A percentile compares a stretch with the other conserved stretches of the same genome.
Conservation (phyloP, 1,140 invertebrate species). For the Meloidogyne floridensis region DNA sequence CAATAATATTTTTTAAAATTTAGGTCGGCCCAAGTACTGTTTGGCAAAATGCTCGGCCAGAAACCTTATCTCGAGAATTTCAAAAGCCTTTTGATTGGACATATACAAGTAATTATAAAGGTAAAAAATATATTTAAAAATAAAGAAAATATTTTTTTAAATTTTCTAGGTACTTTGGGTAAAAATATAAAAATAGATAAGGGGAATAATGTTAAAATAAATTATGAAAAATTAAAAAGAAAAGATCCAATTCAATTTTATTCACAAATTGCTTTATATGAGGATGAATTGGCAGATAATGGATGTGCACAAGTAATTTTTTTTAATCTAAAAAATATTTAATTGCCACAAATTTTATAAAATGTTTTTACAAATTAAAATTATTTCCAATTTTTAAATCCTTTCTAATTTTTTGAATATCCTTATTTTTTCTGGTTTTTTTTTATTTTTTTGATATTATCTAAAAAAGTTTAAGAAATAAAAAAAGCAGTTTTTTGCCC, state of each 20-base stretch:
- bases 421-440: too few relatives aligned
- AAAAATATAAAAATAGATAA: conserved; percentile 58
- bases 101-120: conserved; percentile 72
- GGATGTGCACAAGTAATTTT: conserved; percentile 71
- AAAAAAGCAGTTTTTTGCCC: too few relatives aligned
- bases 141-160: conserved; percentile 73
- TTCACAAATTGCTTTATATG: conserved; percentile 87
- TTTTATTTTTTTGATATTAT: too few relatives aligned
- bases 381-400: not conserved
- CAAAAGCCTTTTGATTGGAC: conserved; percentile 92
- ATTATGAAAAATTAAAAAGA: conserved; percentile 85
- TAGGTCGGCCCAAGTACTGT: conserved; percentile 43
- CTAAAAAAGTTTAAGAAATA: too few relatives aligned
- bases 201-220: conserved; percentile 74
- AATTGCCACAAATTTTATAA: not conserved
- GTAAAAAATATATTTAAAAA: conserved; percentile 69
- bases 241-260: conserved; percentile 92
- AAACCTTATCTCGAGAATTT: conserved; percentile 26
- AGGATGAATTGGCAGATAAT: conserved; percentile 98
- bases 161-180: conserved; percentile 67
- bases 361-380: too few relatives aligned
- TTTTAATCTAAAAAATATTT: not conserved
- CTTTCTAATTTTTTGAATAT: too few relatives aligned
- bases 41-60: conserved; percentile 41
- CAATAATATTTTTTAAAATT: conserved; percentile 12